A percentile compares a stretch with the other conserved stretches of the same genome.
Conservation (phyloP, 2,113 vertebrate species). For the Sylvilagus bachmani region DNA sequence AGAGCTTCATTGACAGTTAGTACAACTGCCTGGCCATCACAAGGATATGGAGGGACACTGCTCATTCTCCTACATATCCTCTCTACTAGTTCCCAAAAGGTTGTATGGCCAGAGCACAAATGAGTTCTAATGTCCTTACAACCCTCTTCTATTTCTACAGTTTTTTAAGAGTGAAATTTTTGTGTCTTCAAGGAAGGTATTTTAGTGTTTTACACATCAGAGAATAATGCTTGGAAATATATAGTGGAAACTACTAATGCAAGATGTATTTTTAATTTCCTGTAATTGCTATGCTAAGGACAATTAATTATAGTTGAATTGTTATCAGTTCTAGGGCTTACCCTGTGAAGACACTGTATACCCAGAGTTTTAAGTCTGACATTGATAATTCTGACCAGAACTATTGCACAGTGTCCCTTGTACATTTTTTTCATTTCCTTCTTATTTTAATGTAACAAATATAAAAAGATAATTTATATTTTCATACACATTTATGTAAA, state of each 20-base stretch:
- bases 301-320: neutral
- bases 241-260: neutral
- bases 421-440: neutral
- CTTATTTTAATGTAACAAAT: slow-evolving; percentile 13
- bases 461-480: neutral
- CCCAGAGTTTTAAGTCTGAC: neutral
- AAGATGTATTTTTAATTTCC: neutral
- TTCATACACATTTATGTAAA: neutral
- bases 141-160: neutral
- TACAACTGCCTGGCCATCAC: neutral
- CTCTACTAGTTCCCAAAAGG: neutral
- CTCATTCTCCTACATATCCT: neutral
- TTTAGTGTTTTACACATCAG: neutral
- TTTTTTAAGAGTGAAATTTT: neutral
- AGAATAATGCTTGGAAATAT: neutral
- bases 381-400: neutral
- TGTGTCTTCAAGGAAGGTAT: neutral
- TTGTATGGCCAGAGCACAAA: too few species aligned
- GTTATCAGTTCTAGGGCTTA: neutral
- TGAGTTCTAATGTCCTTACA: neutral
- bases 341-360: neutral
- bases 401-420: neutral
- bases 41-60: neutral
- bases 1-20: neutral
- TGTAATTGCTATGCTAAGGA: neutral